Conservation (phyloP, 2,888 invertebrate genomes). For the Aricia artaxerxes region DNA sequence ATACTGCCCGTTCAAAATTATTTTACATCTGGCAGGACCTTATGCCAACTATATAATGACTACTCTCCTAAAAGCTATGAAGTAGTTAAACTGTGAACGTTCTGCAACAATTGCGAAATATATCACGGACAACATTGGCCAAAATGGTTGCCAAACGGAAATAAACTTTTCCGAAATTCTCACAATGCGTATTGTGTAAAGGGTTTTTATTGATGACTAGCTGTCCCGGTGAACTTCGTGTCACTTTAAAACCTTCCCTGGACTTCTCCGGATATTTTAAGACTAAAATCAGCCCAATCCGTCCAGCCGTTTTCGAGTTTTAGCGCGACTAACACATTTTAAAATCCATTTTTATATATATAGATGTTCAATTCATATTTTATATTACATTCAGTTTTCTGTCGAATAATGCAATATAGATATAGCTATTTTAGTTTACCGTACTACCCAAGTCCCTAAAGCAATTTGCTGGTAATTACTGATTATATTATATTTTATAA, state of each 20-base stretch:
- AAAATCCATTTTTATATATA: too few relatives aligned
- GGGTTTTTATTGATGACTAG: neutral
- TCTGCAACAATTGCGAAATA: neutral
- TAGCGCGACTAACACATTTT: too few relatives aligned
- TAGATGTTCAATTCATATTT: neutral
- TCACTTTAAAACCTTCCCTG: too few relatives aligned
- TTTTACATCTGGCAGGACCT: neutral
- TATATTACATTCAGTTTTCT: neutral
- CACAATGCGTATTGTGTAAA: neutral
- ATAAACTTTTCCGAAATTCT: neutral
- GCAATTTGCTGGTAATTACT: too few relatives aligned
- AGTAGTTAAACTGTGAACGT: neutral
- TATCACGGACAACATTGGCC: neutral
- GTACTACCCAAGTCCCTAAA: too few relatives aligned
- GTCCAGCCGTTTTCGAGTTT: too few relatives aligned
- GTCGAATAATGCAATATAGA: too few relatives aligned
- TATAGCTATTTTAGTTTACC: too few relatives aligned
- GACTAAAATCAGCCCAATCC: too few relatives aligned
- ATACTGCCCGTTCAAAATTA: neutral
- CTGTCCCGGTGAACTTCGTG: too few relatives aligned
- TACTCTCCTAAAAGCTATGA: neutral
- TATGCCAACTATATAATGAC: neutral
- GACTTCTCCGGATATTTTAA: too few relatives aligned
- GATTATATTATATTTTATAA: too few relatives aligned
- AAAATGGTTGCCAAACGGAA: conserved; percentile 7